Conservation (phyloP, 2,797 vertebrate species). For the Rhinogobio ventralis region DNA sequence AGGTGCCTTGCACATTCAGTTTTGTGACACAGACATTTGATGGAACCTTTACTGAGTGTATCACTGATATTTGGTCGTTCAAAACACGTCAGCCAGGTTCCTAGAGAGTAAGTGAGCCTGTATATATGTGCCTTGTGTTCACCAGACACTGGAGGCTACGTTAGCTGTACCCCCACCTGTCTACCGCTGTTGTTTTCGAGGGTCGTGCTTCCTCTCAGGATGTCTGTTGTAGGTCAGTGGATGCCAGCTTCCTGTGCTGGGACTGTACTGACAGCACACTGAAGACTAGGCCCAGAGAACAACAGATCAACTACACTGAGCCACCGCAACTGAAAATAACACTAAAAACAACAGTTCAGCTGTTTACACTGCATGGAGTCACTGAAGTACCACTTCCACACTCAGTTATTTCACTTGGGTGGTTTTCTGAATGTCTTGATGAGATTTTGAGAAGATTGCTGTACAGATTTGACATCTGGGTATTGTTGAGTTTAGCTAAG, state of each 20-base stretch:
- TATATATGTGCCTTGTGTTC: neutral
- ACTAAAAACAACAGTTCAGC: neutral
- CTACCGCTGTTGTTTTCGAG: conserved; percentile 57
- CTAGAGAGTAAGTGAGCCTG: neutral
- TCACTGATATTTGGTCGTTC: neutral
- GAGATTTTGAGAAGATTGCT: neutral
- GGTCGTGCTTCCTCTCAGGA: conserved; percentile 72
- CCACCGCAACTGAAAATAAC: neutral
- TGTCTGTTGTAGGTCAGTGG: conserved; percentile 70
- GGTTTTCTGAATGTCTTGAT: neutral
- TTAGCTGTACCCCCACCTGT: conserved; percentile 31
- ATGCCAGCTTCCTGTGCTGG: conserved; percentile 82
- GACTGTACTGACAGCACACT: conserved; percentile 82
- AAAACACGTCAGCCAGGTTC: neutral
- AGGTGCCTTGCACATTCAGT: neutral
- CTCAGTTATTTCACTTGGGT: no score
- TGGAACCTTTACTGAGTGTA: neutral
- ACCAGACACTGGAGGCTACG: neutral
- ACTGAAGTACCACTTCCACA: neutral
- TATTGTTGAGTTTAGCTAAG: neutral
- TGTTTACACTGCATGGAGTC: neutral
- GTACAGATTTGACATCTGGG: neutral
- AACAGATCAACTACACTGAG: conserved; percentile 55
- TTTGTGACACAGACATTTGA: neutral
- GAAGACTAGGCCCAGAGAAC: conserved; percentile 78